Evolutionary conservation across 2,113 vertebrate genomes (phyloP).

Genomic region (Menidia beryllina): DNA sequence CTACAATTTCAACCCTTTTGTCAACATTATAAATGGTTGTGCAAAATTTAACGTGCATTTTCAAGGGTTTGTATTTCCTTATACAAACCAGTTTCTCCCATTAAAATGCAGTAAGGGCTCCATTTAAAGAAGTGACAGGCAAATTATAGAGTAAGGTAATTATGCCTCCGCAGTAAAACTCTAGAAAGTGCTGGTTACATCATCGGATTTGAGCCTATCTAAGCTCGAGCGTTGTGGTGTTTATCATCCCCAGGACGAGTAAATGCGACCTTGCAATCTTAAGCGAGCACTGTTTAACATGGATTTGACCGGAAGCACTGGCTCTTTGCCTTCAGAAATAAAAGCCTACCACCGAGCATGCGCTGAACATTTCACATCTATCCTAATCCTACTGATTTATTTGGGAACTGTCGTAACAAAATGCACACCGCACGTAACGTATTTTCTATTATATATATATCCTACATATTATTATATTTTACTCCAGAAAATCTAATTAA

Average conservation of each 20-base stretch:
- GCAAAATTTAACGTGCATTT: too few relatives aligned
- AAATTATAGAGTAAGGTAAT: constrained; percentile 14
- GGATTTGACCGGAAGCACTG: constrained; percentile 16
- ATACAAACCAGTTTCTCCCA: neutral
- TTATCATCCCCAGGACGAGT: constrained; percentile 13
- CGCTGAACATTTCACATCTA: too few relatives aligned
- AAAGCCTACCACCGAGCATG: neutral
- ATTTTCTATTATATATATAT: too few relatives aligned
- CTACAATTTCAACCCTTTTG: neutral
- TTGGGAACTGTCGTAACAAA: too few relatives aligned
- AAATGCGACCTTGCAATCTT: neutral
- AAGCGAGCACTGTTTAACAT: neutral
- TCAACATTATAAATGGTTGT: too few relatives aligned
- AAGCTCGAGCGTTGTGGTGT: constrained; percentile 35
- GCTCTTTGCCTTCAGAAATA: constrained; percentile 8
- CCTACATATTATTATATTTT: too few relatives aligned
- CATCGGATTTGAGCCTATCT: constrained; percentile 40
- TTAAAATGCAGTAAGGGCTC: neutral
- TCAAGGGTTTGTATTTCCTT: neutral
- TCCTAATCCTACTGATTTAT: too few relatives aligned
- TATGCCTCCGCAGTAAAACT: constrained; percentile 16
- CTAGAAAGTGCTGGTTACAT: constrained; percentile 52
- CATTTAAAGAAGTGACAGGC: neutral
- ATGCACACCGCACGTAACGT: too few relatives aligned
- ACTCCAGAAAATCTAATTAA: too few relatives aligned